These are phyloP conservation scores for Quadroppia sp. DNA, from an alignment of 2,888 invertebrate species.

Conservation along the genomic window DNA sequence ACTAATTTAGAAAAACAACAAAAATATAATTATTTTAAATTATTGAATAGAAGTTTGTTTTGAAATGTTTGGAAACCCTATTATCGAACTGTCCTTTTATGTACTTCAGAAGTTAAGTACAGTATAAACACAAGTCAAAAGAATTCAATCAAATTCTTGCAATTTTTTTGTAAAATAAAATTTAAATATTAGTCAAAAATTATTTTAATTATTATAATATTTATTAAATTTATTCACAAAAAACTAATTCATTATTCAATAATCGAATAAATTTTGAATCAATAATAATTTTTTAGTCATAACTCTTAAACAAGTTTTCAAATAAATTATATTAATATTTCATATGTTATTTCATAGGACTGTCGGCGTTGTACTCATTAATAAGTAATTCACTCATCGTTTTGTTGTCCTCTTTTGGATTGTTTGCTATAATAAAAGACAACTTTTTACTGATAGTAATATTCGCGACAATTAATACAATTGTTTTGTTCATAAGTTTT, in stretches of 20 bases:
- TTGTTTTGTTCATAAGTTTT: neutral
- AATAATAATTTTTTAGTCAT: neutral
- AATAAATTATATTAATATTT: neutral
- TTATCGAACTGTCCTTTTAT: no score
- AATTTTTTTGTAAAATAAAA: neutral
- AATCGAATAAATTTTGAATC: neutral
- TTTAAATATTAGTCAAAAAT: neutral
- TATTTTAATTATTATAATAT: neutral
- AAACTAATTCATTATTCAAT: neutral
- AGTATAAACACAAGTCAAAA: no score
- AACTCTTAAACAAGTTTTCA: neutral
- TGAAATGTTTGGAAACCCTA: no score
- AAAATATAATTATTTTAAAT: neutral
- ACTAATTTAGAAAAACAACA: neutral
- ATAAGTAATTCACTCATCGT: neutral
- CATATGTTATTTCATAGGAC: neutral
- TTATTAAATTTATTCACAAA: neutral
- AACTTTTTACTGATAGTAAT: constrained; percentile 16
- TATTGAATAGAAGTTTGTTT: neutral
- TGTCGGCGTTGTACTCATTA: neutral
- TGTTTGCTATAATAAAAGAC: constrained; percentile 10
- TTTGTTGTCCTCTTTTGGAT: constrained; percentile 7
- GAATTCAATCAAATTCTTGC: no score
- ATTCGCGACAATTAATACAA: constrained; percentile 7
- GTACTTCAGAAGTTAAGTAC: no score